Evolutionary conservation across 2,113 vertebrate species (phyloP), one percentile per base, ranked within the genome.

Genomic region (Stictonetta naevosa): DNA sequence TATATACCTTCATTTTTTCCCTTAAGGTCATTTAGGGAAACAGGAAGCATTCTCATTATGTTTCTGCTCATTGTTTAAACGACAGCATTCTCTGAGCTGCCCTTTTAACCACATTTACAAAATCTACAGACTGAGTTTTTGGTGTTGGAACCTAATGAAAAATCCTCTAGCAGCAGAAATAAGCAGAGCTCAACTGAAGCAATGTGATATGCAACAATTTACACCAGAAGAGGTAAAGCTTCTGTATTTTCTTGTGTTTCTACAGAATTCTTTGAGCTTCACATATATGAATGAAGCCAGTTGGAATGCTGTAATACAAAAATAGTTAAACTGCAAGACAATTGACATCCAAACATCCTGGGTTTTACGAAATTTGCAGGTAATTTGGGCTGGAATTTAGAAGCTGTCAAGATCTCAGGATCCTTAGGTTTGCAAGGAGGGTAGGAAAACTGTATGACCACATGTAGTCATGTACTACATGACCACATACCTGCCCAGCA

Each of bases 31-130:
- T 78, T 77, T 86, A 56, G 23, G 72, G 62, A 64, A 93, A 93
- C 88, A 95, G 93, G 86, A 96, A 96, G 34, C 31, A 94, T 92
- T 93, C 74, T 75, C 55, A 88, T 76, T 92, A 89, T 71, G 56
- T 74, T 92, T 95, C 79, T 90, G 56, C 23, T 88, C 76, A 88
- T 86, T 95, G 56, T 96, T 91, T 72, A 72, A 91, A 88, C 36
- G 79, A 71, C 40, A 62, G 20, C 55, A 53, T 56, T 83, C 63
- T 69, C 48, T 52, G 42, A 83, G 38, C 34, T 95, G 79, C 46
- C 38, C 68, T 92, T 94, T 93, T 48, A 90, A 86, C 64, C 29
- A 60, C 19, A 80, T 75, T 86, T 60, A 48, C n/a, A 31, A 88
- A 74, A 18, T 63, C 36, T 77, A 56, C 25, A 80, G 64, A 28